phyloP scores from a whole-genome alignment of 2,888 invertebrate genomes.

The Drosophila neotestacea region DNA sequence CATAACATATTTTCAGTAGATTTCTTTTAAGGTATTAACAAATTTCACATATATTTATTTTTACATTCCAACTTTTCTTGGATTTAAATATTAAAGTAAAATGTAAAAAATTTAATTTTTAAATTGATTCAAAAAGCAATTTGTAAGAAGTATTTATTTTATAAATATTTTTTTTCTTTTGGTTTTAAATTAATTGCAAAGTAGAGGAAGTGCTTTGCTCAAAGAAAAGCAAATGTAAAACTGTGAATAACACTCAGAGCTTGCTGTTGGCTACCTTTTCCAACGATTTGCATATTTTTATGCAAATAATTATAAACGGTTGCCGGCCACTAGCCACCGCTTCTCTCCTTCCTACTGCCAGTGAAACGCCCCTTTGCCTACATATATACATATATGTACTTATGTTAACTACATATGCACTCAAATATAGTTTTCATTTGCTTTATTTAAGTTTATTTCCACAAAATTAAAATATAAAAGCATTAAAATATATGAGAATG shows the following conservation, averaged over 20 bases:
- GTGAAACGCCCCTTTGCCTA: neutral
- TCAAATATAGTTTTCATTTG: conserved; percentile 59
- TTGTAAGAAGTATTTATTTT: neutral
- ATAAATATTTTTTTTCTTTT: neutral
- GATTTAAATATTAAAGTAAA: too few species aligned
- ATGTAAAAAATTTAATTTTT: too few species aligned
- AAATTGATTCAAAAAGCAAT: too few species aligned
- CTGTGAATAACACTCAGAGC: conserved; percentile 30
- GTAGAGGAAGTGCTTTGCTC: neutral
- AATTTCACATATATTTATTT: too few species aligned
- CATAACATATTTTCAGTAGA: neutral
- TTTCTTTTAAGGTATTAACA: too few species aligned
- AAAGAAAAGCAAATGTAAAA: conserved; percentile 36
- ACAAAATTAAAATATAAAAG: conserved; percentile 28
- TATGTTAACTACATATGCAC: conserved; percentile 59
- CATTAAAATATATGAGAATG: neutral
- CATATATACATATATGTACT: conserved; percentile 21
- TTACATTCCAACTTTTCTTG: too few species aligned
- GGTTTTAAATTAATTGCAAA: neutral
- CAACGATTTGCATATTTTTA: conserved; percentile 56
- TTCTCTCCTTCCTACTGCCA: neutral
- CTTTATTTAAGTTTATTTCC: conserved; percentile 61
- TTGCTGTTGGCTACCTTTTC: conserved; percentile 30
- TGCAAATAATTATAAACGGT: conserved; percentile 66
- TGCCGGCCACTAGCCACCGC: conserved; percentile 15